Evolutionary conservation across 2,113 vertebrate genomes (phyloP).

Genomic region (Cyprinus carpio): DNA sequence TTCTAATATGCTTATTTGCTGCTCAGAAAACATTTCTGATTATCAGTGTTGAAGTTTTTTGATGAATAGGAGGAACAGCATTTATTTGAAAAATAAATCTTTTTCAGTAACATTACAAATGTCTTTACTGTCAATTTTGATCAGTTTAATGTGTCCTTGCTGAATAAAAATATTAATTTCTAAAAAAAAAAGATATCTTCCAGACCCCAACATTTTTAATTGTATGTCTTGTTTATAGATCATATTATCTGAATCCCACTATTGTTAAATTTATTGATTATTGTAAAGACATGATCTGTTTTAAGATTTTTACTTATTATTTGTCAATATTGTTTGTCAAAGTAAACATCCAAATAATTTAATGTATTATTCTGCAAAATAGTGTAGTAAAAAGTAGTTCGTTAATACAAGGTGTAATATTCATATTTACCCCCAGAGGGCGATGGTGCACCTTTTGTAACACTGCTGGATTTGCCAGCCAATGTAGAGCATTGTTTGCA

Average conservation of each 20-base stretch:
- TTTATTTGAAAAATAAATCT: not conserved
- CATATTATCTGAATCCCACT: not conserved
- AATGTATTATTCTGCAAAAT: not conserved
- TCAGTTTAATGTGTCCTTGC: not conserved
- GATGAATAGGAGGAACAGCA: not conserved
- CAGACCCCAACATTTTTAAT: not conserved
- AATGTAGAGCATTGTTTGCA: not conserved
- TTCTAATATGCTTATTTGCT: not conserved
- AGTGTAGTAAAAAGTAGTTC: conserved; percentile 40
- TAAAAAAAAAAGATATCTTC: not conserved
- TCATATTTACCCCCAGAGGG: conserved; percentile 48
- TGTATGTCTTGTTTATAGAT: not conserved
- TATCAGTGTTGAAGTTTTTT: not conserved
- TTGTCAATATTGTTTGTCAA: too few species aligned
- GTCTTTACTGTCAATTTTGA: not conserved
- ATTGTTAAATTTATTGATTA: not conserved
- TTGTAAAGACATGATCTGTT: not conserved
- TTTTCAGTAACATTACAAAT: not conserved
- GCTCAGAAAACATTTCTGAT: not conserved
- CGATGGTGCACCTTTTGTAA: conserved; percentile 6
- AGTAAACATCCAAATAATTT: not conserved
- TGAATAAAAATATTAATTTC: not conserved
- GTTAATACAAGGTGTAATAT: not conserved
- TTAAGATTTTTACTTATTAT: not conserved
- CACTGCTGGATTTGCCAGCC: not conserved